phyloP scores from a whole-genome alignment of 2,888 invertebrate species.

The Papilio elwesi region DNA sequence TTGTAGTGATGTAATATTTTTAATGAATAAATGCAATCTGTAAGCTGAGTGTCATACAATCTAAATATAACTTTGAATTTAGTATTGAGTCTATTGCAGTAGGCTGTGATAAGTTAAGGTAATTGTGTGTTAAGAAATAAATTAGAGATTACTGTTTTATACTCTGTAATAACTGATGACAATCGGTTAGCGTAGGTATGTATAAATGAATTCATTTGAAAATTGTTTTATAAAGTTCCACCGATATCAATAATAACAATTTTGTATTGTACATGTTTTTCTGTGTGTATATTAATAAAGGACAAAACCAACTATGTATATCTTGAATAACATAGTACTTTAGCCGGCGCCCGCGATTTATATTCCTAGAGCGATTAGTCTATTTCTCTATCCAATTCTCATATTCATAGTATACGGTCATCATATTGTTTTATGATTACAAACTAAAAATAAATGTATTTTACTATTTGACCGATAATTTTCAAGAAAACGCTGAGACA shows the following conservation, averaged over 20 bases:
- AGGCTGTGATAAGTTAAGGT: conserved; percentile 68
- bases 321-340: background rate
- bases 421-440: too few species aligned
- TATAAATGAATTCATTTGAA: conserved; percentile 27
- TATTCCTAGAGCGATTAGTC: background rate
- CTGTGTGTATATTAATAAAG: conserved; percentile 8
- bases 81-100: conserved; percentile 54
- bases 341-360: background rate
- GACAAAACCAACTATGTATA: background rate
- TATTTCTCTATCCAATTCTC: background rate
- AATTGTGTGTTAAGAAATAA: conserved; percentile 1
- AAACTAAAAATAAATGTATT: too few species aligned
- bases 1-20: conserved; percentile 39
- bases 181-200: background rate
- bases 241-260: background rate
- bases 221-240: conserved; percentile 21
- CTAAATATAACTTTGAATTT: background rate
- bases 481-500: too few species aligned
- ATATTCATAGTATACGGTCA: too few species aligned
- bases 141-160: conserved; percentile 39
- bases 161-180: conserved; percentile 38
- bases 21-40: conserved; percentile 20
- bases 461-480: too few species aligned
- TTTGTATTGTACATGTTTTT: conserved; percentile 13
- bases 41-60: background rate